Percentiles rank a stretch among this genome's conserved stretches.
These are phyloP conservation scores for Mico argentatus DNA, from an alignment of 2,797 vertebrate genomes.

Conservation along the genomic window DNA sequence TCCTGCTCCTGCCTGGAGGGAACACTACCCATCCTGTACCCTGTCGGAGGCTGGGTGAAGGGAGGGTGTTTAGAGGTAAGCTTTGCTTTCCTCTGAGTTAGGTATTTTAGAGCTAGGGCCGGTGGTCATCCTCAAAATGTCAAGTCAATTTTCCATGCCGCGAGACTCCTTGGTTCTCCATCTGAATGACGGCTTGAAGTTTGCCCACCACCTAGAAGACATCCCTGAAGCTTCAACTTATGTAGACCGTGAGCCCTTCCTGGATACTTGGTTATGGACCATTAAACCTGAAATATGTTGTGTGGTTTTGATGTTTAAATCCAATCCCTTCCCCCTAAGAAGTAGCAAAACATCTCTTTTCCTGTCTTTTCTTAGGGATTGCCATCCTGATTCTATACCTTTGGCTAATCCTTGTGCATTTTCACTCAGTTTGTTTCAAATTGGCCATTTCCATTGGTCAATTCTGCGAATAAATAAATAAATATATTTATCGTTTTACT, in stretches of 20 bases:
- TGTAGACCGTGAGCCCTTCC: neutral
- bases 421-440: constrained; percentile 29
- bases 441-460: neutral
- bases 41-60: too few relatives aligned
- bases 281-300: neutral
- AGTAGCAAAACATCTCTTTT: neutral
- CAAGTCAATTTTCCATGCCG: neutral
- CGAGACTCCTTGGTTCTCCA: neutral
- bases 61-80: neutral
- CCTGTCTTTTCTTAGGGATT: neutral
- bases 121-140: neutral
- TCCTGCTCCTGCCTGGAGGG: neutral
- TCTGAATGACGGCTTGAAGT: neutral
- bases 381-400: neutral
- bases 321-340: neutral
- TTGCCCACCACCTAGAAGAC: neutral
- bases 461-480: neutral
- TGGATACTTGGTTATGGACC: neutral
- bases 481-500: neutral
- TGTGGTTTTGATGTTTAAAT: constrained; percentile 2
- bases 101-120: neutral
- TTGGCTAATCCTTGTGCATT: neutral
- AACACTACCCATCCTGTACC: neutral
- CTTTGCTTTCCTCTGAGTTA: constrained; percentile 11
- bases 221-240: neutral